Evolutionary conservation across 2,888 invertebrate genomes (phyloP), one percentile per base, ranked within the genome.

Genomic region (Eristalinus aeneus): DNA sequence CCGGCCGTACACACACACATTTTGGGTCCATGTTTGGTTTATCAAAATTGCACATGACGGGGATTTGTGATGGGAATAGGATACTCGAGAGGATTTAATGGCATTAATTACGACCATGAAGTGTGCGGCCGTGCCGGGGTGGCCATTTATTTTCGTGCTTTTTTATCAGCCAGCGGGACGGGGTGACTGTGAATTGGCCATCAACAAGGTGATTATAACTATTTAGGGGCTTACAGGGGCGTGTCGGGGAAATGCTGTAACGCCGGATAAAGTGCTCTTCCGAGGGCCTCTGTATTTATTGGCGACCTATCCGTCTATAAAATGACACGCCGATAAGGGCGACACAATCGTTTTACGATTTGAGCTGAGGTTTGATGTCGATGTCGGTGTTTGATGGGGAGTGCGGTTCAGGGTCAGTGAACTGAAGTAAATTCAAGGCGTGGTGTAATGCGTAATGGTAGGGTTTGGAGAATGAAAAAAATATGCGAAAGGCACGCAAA

Each of bases 41-140:
- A 75, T 75, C 65, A 68, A 80, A 84, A 80, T 75, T 75, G 54
- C 60, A 58, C 69, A 80, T 84, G 78, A 79, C 75, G 69, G 74
- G 54, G 54, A 27, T 31, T 54, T 74, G 34, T 23, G 53, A 31
- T 12, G 61, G 31, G 31, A 11, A 63, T 63, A 12, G 34, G 16
- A 27, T 27, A 2, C 12, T 34, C 5, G 27, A 58, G 32, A 46
- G 78, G 64, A 78, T 58, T 69, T 63, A 69, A 77, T 63, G 77
- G 69, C 58, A 77, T 69, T 78, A 71, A 58, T 65, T 58, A 64
- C 34, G 64, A 46, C 71, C 78, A 65, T 76, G 27, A 16, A 72
- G 20, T 63, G 34, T 34, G 61, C 31, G 46, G 20, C 20, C 31
- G n/a, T 31, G 72, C 6, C 31, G 64, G 31, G 64, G 71, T 32